phyloP scores from a whole-genome alignment of 2,888 invertebrate species.

The Cerastis rubricosa region DNA sequence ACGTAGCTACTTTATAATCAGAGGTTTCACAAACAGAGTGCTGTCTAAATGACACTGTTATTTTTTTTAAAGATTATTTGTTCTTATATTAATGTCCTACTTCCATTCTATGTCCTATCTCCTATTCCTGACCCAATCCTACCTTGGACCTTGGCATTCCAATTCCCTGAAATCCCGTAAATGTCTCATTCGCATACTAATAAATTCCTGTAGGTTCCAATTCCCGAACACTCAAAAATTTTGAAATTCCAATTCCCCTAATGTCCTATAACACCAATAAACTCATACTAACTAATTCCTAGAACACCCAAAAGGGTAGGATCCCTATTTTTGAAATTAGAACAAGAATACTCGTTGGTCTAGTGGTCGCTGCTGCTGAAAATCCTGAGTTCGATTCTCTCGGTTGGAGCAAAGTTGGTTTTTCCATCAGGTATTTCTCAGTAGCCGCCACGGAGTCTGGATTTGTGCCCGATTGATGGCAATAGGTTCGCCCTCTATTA shows the following conservation, averaged over 20 bases:
- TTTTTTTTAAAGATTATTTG: too few relatives aligned
- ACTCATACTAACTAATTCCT: slow-evolving; percentile 15
- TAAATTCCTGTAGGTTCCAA: not conserved
- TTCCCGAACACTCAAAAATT: not conserved
- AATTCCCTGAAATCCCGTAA: not conserved
- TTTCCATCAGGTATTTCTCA: too few relatives aligned
- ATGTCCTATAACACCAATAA: not conserved
- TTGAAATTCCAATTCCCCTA: not conserved
- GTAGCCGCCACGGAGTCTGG: too few relatives aligned
- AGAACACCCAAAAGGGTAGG: not conserved
- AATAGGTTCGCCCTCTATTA: too few relatives aligned
- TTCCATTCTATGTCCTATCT: not conserved
- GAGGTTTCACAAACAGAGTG: not conserved
- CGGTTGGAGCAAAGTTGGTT: too few relatives aligned
- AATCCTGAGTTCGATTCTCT: too few relatives aligned
- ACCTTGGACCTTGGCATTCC: not conserved
- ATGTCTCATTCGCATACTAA: slow-evolving; percentile 4
- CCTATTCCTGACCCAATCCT: not conserved
- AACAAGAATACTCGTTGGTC: too few relatives aligned
- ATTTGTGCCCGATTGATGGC: too few relatives aligned
- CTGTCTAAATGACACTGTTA: not conserved
- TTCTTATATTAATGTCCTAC: not conserved
- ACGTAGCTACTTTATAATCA: not conserved
- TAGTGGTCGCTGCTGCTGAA: too few relatives aligned
- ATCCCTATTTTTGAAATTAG: not conserved